Conservation (phyloP, 2,888 invertebrate species). For the Pandemis heparana region DNA sequence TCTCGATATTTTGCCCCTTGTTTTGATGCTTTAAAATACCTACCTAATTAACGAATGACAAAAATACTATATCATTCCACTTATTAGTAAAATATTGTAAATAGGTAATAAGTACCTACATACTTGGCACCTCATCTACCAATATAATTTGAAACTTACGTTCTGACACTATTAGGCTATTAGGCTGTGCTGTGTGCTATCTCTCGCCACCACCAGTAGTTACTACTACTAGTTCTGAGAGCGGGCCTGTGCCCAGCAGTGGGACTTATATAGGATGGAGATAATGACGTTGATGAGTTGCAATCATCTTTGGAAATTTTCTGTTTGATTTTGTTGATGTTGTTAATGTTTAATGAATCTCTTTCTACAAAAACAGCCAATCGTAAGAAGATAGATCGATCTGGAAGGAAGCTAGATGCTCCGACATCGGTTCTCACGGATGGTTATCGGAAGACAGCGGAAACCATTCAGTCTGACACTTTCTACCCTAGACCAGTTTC, state of each 20-base stretch:
- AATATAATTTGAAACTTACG: too few relatives aligned
- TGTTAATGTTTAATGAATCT: background rate
- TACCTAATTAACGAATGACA: background rate
- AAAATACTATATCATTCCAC: background rate
- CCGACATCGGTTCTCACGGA: background rate
- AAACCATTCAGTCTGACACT: slow-evolving; percentile 41
- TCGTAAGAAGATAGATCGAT: background rate
- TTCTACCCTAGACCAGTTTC: slow-evolving; percentile 55
- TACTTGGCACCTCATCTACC: too few relatives aligned
- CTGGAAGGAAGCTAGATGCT: background rate
- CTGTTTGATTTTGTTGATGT: too few relatives aligned
- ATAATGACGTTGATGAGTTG: too few relatives aligned
- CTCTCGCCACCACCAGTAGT: too few relatives aligned
- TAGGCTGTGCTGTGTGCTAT: too few relatives aligned
- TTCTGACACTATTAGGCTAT: too few relatives aligned
- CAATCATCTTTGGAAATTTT: too few relatives aligned
- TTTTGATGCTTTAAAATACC: background rate
- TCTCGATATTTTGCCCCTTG: slow-evolving; percentile 19
- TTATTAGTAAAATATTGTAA: background rate
- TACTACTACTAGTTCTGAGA: too few relatives aligned
- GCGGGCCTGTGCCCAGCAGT: too few relatives aligned
- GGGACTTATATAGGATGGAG: too few relatives aligned
- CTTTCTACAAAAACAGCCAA: background rate
- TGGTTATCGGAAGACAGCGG: slow-evolving; percentile 16
- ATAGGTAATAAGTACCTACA: too few relatives aligned